These are phyloP conservation scores for Candidula unifasciata DNA, from an alignment of 2,888 invertebrate species.

Conservation along the genomic window DNA sequence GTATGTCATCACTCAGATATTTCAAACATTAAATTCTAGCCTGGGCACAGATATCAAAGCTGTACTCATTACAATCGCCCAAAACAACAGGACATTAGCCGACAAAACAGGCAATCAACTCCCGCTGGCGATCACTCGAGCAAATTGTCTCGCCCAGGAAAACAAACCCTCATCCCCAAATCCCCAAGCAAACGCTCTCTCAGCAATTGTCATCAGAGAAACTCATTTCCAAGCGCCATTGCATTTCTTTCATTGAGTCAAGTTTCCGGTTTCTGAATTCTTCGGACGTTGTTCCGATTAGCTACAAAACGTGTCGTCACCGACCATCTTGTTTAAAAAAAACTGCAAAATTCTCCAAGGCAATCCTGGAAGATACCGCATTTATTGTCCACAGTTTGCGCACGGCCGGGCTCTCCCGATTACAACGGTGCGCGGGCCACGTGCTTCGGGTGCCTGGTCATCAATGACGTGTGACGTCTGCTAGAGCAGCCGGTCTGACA, in stretches of 20 bases:
- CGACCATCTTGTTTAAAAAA: conserved; percentile 2
- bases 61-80: background rate
- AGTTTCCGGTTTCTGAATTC: conserved; percentile 21
- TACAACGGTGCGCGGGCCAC: background rate
- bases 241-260: background rate
- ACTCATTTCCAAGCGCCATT: conserved; percentile 4
- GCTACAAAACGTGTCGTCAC: background rate
- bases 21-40: too few relatives aligned
- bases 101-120: background rate
- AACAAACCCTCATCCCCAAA: background rate
- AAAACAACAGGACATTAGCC: background rate
- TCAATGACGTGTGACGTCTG: conserved; percentile 20
- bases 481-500: background rate
- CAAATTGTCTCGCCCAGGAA: background rate
- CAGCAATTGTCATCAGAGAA: background rate
- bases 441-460: conserved; percentile 2
- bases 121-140: background rate
- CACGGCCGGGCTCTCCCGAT: background rate
- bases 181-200: background rate
- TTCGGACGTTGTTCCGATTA: background rate
- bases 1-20: too few relatives aligned
- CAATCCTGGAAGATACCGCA: background rate
- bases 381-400: conserved; percentile 32
- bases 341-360: conserved; percentile 2
- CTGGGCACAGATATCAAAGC: too few relatives aligned